These are phyloP conservation scores for Acholoe squamosa DNA, from an alignment of 2,888 invertebrate species.

Conservation along the genomic window DNA sequence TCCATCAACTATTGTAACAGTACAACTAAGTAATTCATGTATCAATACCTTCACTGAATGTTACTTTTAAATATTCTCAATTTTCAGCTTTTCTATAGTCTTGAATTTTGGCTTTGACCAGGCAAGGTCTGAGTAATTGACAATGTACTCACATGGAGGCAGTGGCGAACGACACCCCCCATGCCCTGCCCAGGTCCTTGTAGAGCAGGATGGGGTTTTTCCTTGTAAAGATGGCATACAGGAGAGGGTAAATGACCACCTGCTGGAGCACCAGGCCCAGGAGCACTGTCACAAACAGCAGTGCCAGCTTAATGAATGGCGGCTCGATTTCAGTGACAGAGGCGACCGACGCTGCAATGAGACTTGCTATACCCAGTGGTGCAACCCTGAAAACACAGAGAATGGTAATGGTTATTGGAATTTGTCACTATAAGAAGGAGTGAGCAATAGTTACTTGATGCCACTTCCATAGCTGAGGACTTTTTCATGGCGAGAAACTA, in stretches of 20 bases:
- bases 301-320: conserved; percentile 73
- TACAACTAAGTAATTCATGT: no score
- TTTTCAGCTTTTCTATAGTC: no score
- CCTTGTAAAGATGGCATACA: conserved; percentile 73
- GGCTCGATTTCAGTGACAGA: conserved; percentile 68
- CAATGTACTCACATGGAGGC: conserved; percentile 77
- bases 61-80: no score
- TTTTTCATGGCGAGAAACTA: no score
- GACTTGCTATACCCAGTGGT: conserved; percentile 75
- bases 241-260: conserved; percentile 73
- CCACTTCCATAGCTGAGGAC: no score
- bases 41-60: no score
- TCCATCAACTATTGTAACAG: no score
- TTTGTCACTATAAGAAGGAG: no score
- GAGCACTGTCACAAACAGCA: conserved; percentile 73
- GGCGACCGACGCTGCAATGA: conserved; percentile 73
- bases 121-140: no score
- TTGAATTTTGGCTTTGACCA: no score
- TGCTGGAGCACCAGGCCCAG: conserved; percentile 74
- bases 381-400: conserved; percentile 72
- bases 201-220: conserved; percentile 75
- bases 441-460: no score
- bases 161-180: conserved; percentile 76
- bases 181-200: conserved; percentile 72
- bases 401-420: no score